Evolutionary conservation across 1,140 invertebrate species (phyloP).

Genomic region (Papilio dardanus): DNA sequence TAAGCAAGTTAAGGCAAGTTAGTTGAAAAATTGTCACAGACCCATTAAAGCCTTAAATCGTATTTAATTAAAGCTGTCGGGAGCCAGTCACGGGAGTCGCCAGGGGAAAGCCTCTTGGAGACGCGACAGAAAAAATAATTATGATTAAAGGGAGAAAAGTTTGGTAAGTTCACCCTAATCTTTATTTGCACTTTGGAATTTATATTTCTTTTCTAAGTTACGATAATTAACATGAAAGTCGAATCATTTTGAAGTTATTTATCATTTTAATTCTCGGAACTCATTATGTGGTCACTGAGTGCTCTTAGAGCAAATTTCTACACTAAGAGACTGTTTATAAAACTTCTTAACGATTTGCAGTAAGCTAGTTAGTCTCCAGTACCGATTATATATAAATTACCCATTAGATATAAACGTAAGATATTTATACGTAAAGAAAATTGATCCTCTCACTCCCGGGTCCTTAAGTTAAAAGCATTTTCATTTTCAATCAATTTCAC

Average conservation of each 20-base stretch:
- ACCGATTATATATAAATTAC: constrained; percentile 34
- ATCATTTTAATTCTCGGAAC: too few species aligned
- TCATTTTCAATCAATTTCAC: constrained; percentile 62
- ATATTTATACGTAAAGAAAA: neutral
- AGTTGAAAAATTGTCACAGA: constrained; percentile 60
- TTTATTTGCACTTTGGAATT: constrained; percentile 39
- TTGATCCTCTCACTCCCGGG: constrained; percentile 21
- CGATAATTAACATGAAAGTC: neutral
- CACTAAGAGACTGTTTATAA: too few species aligned
- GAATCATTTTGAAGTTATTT: too few species aligned
- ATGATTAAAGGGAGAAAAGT: constrained; percentile 49
- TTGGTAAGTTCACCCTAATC: constrained; percentile 42
- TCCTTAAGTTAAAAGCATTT: constrained; percentile 53
- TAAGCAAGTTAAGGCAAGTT: constrained; percentile 58
- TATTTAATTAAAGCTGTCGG: constrained; percentile 70
- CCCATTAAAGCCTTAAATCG: constrained; percentile 69
- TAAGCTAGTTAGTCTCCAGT: too few species aligned
- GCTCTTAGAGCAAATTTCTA: too few species aligned
- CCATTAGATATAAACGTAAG: neutral
- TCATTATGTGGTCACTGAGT: too few species aligned
- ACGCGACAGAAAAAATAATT: constrained; percentile 64
- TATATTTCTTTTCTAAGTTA: constrained; percentile 3
- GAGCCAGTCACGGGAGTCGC: constrained; percentile 54
- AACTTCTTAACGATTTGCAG: too few species aligned
- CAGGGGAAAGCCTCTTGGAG: constrained; percentile 51